These are phyloP conservation scores for Dolichallabes microphthalmus DNA, from an alignment of 2,113 vertebrate genomes.

Conservation along the genomic window DNA sequence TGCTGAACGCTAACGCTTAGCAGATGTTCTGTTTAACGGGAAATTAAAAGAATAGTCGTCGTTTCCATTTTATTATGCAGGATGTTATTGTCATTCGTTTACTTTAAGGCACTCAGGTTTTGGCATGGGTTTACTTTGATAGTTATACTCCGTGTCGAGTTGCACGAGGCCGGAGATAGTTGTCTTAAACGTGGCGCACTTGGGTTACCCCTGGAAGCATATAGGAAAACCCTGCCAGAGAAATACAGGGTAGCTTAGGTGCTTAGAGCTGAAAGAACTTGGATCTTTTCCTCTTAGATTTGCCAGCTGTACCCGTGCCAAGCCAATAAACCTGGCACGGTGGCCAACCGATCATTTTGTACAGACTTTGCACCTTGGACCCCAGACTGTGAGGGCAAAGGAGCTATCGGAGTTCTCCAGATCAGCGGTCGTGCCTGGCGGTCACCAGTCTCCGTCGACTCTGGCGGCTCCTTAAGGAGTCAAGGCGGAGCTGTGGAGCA, in stretches of 20 bases:
- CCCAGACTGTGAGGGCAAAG: slow-evolving; percentile 46
- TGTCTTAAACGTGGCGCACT: slow-evolving; percentile 16
- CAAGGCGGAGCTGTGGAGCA: too few relatives aligned
- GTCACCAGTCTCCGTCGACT: slow-evolving; percentile 29
- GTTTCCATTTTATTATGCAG: background rate
- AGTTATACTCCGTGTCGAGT: slow-evolving; percentile 15
- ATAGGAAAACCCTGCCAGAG: slow-evolving; percentile 31
- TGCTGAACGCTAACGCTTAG: background rate
- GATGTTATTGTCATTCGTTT: background rate
- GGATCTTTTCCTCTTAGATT: slow-evolving; percentile 62
- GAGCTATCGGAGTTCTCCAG: slow-evolving; percentile 48
- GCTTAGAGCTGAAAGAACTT: slow-evolving; percentile 59
- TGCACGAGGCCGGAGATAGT: slow-evolving; percentile 17
- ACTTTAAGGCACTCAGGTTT: background rate
- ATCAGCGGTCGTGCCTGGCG: slow-evolving; percentile 1
- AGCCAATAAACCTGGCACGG: slow-evolving; percentile 60
- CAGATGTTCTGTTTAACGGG: slow-evolving; percentile 24
- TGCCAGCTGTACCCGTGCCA: slow-evolving; percentile 68
- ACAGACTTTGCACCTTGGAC: slow-evolving; percentile 55
- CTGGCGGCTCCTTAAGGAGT: background rate
- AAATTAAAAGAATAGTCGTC: slow-evolving; percentile 1
- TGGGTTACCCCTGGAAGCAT: slow-evolving; percentile 17
- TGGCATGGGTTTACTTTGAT: background rate
- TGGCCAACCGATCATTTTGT: slow-evolving; percentile 63
- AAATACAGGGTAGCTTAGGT: slow-evolving; percentile 54